Base-by-base conservation (phyloP, 2,113 vertebrate genomes). In the Sisor rabdophorus region DNA sequence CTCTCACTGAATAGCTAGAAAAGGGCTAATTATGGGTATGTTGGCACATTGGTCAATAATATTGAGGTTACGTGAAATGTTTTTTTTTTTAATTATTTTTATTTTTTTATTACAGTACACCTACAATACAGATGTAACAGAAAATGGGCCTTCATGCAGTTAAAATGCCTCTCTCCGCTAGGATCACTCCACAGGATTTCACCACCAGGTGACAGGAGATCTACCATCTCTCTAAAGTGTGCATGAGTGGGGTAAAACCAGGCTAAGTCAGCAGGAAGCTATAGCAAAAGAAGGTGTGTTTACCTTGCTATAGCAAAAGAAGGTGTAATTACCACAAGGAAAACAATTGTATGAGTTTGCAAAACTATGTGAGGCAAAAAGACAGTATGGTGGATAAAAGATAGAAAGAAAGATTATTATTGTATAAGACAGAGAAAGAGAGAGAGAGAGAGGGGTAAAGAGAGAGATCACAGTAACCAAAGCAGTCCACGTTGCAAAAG, bases 401-500 rank as follows among this genome's bases (percentile, higher is more conserved):
- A 88, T 87, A 84, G 81, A 87, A 85, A 87, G 84, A 89, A 90
- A 90, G 88, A 89, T 88, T 90, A 89, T 58, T 65, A 26, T 93
- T 92, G 92, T 88, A 89, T 93, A 92, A 91, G 87, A 90, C 85
- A 88, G 77, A 64, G 84, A 91, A 44, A 59, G 53, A 74, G n/a
- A 47, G 65, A 40, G 48, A 65, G 54, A 36, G 32, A 77, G 59
- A 69, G 26, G 64, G 55, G 48, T 32, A 73, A 55, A 22, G 48
- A 72, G 64, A 26, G 19, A 68, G 32, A 79, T 77, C 68, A 89
- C 86, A 86, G 87, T 87, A 86, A 87, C 86, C 86, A 84, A 86
- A 87, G 80, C 91, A 90, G 88, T 91, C 90, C 91, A 90, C 89
- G 89, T 88, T 87, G 83, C 84, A 89, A 86, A 86, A 76, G 71